Evolutionary conservation across 2,888 invertebrate genomes (phyloP), one percentile per base, ranked within the genome.

Genomic region (Vanessa cardui): DNA sequence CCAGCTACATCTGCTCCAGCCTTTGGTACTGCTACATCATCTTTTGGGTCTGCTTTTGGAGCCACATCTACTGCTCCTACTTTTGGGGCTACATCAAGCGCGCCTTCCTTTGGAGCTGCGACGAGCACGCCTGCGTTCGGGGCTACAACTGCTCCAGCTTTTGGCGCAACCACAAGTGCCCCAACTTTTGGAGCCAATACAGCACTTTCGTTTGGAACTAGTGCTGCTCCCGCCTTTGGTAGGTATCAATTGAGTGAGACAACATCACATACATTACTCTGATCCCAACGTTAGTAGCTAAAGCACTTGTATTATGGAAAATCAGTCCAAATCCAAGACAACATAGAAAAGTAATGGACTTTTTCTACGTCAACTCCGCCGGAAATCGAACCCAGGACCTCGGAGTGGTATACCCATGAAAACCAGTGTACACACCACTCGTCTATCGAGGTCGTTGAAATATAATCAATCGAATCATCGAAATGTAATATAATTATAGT

Each of bases 1-100:
- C 80, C 84, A 0, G 81, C 85, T 0, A 84, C 88, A 54, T 70
- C 77, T 6, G 81, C 86, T 5, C 81, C 88, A 7, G 78, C 83
- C 2, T 87, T 89, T 76, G 87, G 84, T 1, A 68, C 80, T 16
- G 74, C 78, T 5, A 73, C 78, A 33, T 76, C 76, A 7, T 77
- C 79, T 18, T 84, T 85, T 76, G 83, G 87, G 6, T 71, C 79
- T 78, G 6, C 82, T 5, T 80, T 82, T 49, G 80, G 79, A 1
- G 71, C 77, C 8, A 75, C 78, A 0, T 78, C 87, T 86, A 58
- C 83, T 6, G 70, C 83, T 2, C 74, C 84, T 9, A 74, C 81
- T 0, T 80, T 83, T 54, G 80, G 80, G 1, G 72, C 78, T 6
- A 76, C 78, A 0, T 78, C 87, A 86, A 62, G 83, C 5, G 71